Conservation (phyloP, 2,888 invertebrate species). For the Lumbricus terrestris region DNA sequence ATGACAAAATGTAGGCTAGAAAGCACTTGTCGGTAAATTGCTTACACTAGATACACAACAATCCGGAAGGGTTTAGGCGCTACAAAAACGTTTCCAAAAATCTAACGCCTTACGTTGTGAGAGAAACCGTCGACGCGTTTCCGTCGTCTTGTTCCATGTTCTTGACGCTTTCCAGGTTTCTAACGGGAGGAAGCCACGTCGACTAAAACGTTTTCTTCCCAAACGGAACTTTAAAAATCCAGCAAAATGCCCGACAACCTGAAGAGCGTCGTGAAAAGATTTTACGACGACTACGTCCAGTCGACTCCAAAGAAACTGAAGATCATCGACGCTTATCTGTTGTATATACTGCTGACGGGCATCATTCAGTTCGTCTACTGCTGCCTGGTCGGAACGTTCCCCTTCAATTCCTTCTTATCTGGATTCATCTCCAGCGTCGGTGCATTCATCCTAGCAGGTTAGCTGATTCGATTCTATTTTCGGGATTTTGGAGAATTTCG, state of each 20-base stretch:
- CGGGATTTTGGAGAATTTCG: background rate
- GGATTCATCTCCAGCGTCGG: conserved; percentile 98
- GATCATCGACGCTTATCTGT: conserved; percentile 91
- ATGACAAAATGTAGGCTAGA: too few species aligned
- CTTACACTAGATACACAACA: too few species aligned
- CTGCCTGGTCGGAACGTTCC: conserved; percentile 95
- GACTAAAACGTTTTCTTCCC: background rate
- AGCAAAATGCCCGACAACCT: conserved; percentile 49
- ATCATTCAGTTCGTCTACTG: conserved; percentile 93
- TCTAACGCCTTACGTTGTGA: background rate
- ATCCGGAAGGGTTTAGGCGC: background rate
- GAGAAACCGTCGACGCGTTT: conserved; percentile 14
- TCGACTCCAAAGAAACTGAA: conserved; percentile 91
- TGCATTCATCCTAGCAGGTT: conserved; percentile 92
- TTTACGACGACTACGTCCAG: conserved; percentile 82
- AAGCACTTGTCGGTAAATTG: too few species aligned
- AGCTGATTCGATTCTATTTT: conserved; percentile 43
- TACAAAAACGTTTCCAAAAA: background rate
- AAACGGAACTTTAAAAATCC: background rate
- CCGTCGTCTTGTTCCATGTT: background rate
- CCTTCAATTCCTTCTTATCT: conserved; percentile 99
- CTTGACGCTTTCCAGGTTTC: background rate
- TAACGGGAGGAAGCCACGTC: background rate
- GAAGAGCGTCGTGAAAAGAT: conserved; percentile 60
- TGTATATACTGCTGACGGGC: conserved; percentile 92